These are phyloP conservation scores for Lepeophtheirus salmonis DNA, from an alignment of 1,140 invertebrate species.

Conservation along the genomic window DNA sequence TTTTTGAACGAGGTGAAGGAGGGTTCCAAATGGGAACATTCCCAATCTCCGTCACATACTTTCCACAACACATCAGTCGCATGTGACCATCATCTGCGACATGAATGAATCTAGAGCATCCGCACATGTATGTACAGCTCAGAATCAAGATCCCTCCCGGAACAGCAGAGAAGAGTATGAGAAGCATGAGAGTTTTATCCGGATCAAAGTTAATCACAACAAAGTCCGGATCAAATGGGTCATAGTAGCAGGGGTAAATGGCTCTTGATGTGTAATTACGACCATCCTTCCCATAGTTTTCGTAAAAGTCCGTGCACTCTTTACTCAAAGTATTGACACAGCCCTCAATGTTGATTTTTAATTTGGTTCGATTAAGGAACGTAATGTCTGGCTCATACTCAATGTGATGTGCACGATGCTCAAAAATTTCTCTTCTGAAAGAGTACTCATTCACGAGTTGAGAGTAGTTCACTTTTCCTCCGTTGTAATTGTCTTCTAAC, in stretches of 20 bases:
- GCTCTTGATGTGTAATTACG: conserved; percentile 17
- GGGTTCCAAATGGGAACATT: conserved; percentile 11
- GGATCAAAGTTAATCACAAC: conserved; percentile 17
- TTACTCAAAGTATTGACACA: conserved; percentile 17
- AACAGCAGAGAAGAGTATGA: conserved; percentile 8
- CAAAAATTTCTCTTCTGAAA: background rate
- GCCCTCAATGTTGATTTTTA: conserved; percentile 16
- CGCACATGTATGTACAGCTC: conserved; percentile 17
- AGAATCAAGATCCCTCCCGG: conserved; percentile 13
- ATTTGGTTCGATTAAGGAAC: conserved; percentile 2
- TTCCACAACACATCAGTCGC: conserved; percentile 11
- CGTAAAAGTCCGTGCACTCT: conserved; percentile 16
- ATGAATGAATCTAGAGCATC: conserved; percentile 11
- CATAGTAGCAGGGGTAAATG: conserved; percentile 14
- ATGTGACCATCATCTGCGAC: conserved; percentile 15
- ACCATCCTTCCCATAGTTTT: conserved; percentile 13
- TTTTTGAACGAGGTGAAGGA: background rate
- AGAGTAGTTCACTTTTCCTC: conserved; percentile 5
- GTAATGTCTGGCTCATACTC: conserved; percentile 3
- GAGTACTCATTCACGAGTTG: background rate
- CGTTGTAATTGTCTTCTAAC: conserved; percentile 6
- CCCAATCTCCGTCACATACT: too few relatives aligned
- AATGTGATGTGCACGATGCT: background rate
- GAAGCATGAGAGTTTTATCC: conserved; percentile 9
- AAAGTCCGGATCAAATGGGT: conserved; percentile 15